phyloP scores from a whole-genome alignment of 2,888 invertebrate species.

The Drosophila ustulata region DNA sequence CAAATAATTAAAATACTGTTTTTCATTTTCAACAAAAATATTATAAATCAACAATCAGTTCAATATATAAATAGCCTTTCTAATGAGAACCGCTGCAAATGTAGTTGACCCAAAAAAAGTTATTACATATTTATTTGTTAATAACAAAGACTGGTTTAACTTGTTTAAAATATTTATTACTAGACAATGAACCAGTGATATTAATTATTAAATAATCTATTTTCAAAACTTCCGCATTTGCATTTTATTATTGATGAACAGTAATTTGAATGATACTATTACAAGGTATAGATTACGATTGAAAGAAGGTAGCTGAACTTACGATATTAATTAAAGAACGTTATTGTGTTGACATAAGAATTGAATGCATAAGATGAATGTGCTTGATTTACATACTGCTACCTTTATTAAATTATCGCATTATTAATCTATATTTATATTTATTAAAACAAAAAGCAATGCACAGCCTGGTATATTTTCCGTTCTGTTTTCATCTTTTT shows the following conservation, averaged over 20 bases:
- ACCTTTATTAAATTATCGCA: slow-evolving; percentile 32
- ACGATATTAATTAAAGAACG: neutral
- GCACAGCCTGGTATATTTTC: neutral
- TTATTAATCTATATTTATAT: slow-evolving; percentile 23
- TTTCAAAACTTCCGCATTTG: neutral
- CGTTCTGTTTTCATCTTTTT: slow-evolving; percentile 5
- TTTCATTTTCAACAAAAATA: no score
- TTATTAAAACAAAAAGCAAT: slow-evolving; percentile 19
- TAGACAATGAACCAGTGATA: neutral
- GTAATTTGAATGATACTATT: neutral
- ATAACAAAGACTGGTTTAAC: neutral
- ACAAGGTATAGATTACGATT: neutral
- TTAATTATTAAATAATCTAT: neutral
- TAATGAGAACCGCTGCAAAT: slow-evolving; percentile 15
- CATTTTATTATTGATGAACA: slow-evolving; percentile 30
- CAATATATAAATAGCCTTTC: neutral
- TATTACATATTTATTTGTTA: neutral
- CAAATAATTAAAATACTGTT: no score
- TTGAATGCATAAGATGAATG: slow-evolving; percentile 3
- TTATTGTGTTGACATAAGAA: neutral
- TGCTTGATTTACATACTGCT: slow-evolving; percentile 26
- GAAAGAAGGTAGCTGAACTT: slow-evolving; percentile 25
- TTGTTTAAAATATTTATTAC: neutral
- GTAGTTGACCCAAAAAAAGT: neutral
- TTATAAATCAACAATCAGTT: neutral